phyloP scores from a whole-genome alignment of 2,113 vertebrate species.

The Dendropsophus ebraccatus region DNA sequence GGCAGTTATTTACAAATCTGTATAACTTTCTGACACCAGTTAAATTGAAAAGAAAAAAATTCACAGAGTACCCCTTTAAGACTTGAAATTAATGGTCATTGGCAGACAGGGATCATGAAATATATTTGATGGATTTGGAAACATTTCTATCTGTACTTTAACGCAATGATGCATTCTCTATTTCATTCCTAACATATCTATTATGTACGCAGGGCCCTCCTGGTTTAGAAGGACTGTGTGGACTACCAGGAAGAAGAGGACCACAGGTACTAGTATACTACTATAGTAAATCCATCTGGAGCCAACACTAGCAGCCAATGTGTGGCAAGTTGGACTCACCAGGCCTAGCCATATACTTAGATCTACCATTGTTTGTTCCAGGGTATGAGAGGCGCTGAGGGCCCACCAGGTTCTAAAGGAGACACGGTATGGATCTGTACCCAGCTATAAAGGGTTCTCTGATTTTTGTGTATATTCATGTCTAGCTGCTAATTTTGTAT shows the following conservation, averaged over 20 bases:
- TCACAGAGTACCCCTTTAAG: no score
- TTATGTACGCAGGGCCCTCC: conserved; percentile 76
- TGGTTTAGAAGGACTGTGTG: conserved; percentile 79
- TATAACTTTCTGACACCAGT: no score
- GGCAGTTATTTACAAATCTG: no score
- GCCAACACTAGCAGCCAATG: no score
- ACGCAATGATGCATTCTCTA: neutral
- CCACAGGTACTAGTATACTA: conserved; percentile 71
- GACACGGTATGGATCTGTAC: conserved; percentile 73
- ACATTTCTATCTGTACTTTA: neutral
- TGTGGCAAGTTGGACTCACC: no score
- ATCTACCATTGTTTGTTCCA: conserved; percentile 63
- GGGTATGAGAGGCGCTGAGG: conserved; percentile 76
- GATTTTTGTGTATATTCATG: neutral
- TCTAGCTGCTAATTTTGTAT: neutral
- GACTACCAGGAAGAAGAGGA: conserved; percentile 75
- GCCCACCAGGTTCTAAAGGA: conserved; percentile 80
- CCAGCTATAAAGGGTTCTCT: neutral
- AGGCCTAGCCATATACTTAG: neutral
- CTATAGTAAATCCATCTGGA: neutral
- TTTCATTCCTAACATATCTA: neutral
- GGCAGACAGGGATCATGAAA: neutral
- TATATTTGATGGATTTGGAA: neutral
- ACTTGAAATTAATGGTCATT: no score
- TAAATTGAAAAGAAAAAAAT: no score